Base-by-base conservation (phyloP, 2,888 invertebrate species). In the Ichneumon xanthorius region DNA sequence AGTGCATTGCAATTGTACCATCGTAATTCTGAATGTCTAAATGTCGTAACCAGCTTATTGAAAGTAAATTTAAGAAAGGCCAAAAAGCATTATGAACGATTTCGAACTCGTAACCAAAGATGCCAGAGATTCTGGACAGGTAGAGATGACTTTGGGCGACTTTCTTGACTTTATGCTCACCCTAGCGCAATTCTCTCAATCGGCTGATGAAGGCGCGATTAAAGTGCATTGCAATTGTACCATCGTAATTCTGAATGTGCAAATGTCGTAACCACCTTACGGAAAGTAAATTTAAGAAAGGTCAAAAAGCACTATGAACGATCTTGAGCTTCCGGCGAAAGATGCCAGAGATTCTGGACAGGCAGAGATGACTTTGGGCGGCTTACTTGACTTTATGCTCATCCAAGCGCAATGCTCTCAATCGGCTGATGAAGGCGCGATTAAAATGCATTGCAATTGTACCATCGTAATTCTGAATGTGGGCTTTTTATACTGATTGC, bases 401-500 rank as follows among this genome's bases (percentile, higher is more conserved):
- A 33, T 33, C 33, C 33, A 33, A 33, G 33, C 33, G 33, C 33
- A 14, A 48, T 33, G 33, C 5, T 33, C 33, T 48, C n/a, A 7
- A 19, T 53, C 16, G n/a, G 7, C 19, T 5, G 11, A 53, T n/a
- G 53, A n/a, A 9, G 37, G 45, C 45, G 11, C 45, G 45, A 45
- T 53, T 55, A 22, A 55, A 55, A 22, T 19, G 9, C 37, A 26
- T 48, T 45, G 40, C 58, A 71, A n/a, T 63, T 77, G 5, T 5
- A 37, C 9, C 30, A 45, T 55, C 26, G 9, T 48, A n/a, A 58
- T 58, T 22, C 26, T 11, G 1, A 58, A 26, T 79, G 72, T 72
- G 33, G 71, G 33, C 9, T 9, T 58, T 40, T 84, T 88, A 87
- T 90, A 91, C 89, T 91, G 50, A 50, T 95, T 95, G 75, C 96